A percentile compares a stretch with the other conserved stretches of the same genome.
Evolutionary conservation across 2,888 invertebrate genomes (phyloP).

Genomic region (Arge pagana): DNA sequence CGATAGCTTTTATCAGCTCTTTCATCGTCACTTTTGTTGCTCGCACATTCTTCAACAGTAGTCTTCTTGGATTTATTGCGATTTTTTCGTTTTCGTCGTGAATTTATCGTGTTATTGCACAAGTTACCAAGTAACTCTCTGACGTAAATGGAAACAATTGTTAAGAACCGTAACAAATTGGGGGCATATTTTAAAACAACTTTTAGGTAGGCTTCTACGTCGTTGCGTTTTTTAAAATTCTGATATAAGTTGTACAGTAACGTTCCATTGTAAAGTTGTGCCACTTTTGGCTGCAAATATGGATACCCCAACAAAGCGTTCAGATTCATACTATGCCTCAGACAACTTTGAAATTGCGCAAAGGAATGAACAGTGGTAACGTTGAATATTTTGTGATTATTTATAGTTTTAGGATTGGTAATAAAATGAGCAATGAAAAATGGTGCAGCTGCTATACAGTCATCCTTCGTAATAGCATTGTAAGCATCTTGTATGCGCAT

Average conservation of each 20-base stretch:
- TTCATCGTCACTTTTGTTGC: slow-evolving; percentile 4
- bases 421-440: slow-evolving; percentile 66
- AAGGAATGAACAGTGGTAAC: slow-evolving; percentile 65
- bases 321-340: slow-evolving; percentile 65
- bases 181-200: slow-evolving; percentile 47
- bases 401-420: slow-evolving; percentile 62
- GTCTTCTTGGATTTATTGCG: slow-evolving; percentile 39
- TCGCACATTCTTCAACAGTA: slow-evolving; percentile 27
- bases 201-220: slow-evolving; percentile 63
- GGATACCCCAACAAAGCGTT: slow-evolving; percentile 70
- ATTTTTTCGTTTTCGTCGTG: slow-evolving; percentile 32
- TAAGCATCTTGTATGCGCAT: slow-evolving; percentile 58
- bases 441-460: slow-evolving; percentile 65
- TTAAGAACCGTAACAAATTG: slow-evolving; percentile 46
- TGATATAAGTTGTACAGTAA: slow-evolving; percentile 74
- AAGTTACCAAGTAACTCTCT: slow-evolving; percentile 29
- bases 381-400: slow-evolving; percentile 64
- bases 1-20: slow-evolving; percentile 5
- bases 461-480: slow-evolving; percentile 62
- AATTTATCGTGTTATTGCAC: slow-evolving; percentile 24
- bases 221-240: slow-evolving; percentile 64
- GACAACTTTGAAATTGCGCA: slow-evolving; percentile 70
- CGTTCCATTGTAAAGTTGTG: slow-evolving; percentile 74
- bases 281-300: slow-evolving; percentile 63
- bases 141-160: slow-evolving; percentile 37